Evolutionary conservation across 2,113 vertebrate genomes (phyloP), one percentile per base, ranked within the genome.

Genomic region (Myrmecobius fasciatus): DNA sequence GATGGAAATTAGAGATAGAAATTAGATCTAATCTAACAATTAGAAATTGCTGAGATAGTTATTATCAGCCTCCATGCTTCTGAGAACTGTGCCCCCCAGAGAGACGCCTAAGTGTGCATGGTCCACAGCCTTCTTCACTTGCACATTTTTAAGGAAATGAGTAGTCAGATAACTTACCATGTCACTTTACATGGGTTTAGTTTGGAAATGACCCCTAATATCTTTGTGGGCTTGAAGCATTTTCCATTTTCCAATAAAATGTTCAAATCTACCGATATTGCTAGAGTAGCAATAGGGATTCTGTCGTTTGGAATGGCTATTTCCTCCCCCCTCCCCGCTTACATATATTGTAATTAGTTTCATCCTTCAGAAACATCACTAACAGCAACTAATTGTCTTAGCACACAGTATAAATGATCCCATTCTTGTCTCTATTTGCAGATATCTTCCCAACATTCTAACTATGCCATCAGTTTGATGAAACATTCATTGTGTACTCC

Each of bases 361-460:
- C 28, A 1, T 5, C 47, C 46, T 11, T 43, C n/a, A 83, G 67
- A 17, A 51, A 48, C 26, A 51, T 3, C 51, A 26, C 43, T 20
- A 95, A 49, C 25, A 56, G 31, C 89, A 93, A 24, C 52, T 31
- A 94, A 56, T 46, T 8, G 36, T 91, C 52, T 89, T 36, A 20
- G 52, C 28, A 60, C 3, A 26, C 1, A 0, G n/a, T 90, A 53
- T 54, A 49, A 56, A 51, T 60, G 90, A 92, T 46, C 90, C 89
- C 75, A 25, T 8, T 88, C 26, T n/a, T 2, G 9, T 52, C 93
- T 95, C 67, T 92, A 89, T 91, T 95, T 91, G 48, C 10, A 95
- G 90, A 93, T 89, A 6, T 92, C 48, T 92, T 91, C 46, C 2
- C 75, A 91, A 52, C 7, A 93, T 52, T 94, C 48, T 96, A 95